Evolutionary conservation across 2,888 invertebrate genomes (phyloP).

Genomic region (Pandemis cinnamomeana): DNA sequence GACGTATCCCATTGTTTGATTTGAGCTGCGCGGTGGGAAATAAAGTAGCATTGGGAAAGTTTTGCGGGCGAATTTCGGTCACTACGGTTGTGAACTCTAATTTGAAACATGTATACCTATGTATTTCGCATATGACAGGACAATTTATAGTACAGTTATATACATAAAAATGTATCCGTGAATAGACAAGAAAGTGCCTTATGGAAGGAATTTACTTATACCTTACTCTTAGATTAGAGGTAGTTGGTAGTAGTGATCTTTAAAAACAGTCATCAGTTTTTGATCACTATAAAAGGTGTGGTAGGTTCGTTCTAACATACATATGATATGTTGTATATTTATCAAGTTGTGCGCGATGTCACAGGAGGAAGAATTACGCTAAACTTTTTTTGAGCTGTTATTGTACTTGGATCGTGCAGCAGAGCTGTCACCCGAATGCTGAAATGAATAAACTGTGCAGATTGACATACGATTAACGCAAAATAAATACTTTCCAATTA

Average conservation of each 20-base stretch:
- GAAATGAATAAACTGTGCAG: too few relatives aligned
- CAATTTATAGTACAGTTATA: background rate
- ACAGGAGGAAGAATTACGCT: background rate
- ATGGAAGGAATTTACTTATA: too few relatives aligned
- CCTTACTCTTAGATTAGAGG: too few relatives aligned
- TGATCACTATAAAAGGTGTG: too few relatives aligned
- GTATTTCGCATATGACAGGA: background rate
- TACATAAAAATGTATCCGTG: background rate
- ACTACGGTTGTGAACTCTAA: slow-evolving; percentile 5
- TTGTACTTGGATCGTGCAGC: background rate
- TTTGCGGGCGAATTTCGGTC: slow-evolving; percentile 24
- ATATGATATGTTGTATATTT: too few relatives aligned
- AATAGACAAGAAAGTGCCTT: too few relatives aligned
- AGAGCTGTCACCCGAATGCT: background rate
- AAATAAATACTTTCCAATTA: background rate
- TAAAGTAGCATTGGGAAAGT: slow-evolving; percentile 52
- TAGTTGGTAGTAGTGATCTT: too few relatives aligned
- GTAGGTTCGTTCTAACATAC: too few relatives aligned
- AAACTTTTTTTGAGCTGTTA: background rate
- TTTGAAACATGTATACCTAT: background rate
- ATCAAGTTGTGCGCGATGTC: too few relatives aligned
- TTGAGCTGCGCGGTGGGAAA: slow-evolving; percentile 50
- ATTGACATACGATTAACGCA: background rate
- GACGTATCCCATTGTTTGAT: slow-evolving; percentile 58
- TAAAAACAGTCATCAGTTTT: too few relatives aligned